Evolutionary conservation across 2,797 vertebrate species (phyloP).

Genomic region (Squalus acanthias): DNA sequence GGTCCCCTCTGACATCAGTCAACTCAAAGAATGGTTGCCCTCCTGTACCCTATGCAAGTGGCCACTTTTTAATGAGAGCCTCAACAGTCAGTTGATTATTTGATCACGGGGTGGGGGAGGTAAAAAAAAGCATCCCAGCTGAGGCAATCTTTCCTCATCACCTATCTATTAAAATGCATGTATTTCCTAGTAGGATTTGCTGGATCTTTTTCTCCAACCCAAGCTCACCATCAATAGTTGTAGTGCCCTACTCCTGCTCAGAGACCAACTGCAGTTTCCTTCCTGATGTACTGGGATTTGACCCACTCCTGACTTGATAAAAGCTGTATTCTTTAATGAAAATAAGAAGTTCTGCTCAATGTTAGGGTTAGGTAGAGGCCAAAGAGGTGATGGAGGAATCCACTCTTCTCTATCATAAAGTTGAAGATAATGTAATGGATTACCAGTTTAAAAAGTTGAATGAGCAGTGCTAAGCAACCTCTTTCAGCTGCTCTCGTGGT

Average conservation of each 20-base stretch:
- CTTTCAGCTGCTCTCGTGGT: not conserved
- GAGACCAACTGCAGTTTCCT: not conserved
- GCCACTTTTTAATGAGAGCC: no score
- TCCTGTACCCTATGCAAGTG: not conserved
- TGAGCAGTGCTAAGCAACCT: not conserved
- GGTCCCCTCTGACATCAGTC: not conserved
- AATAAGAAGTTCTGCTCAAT: not conserved
- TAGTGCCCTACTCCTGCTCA: not conserved
- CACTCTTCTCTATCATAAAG: not conserved
- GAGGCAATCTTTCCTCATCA: not conserved
- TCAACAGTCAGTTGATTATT: no score
- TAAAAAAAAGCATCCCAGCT: not conserved
- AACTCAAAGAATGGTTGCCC: not conserved
- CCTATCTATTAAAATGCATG: not conserved
- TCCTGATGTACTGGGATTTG: not conserved
- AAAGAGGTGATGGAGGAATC: not conserved
- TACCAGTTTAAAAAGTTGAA: not conserved
- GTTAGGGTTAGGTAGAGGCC: not conserved
- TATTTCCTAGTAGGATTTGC: not conserved
- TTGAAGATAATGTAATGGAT: not conserved
- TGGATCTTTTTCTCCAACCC: not conserved
- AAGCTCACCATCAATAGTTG: not conserved
- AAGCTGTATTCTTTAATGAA: not conserved
- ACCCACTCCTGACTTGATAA: not conserved
- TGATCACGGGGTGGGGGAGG: no score